Percentiles rank a stretch among this genome's conserved stretches.
These are phyloP conservation scores for Hyperopisus bebe DNA, from an alignment of 2,113 vertebrate species.

Conservation along the genomic window DNA sequence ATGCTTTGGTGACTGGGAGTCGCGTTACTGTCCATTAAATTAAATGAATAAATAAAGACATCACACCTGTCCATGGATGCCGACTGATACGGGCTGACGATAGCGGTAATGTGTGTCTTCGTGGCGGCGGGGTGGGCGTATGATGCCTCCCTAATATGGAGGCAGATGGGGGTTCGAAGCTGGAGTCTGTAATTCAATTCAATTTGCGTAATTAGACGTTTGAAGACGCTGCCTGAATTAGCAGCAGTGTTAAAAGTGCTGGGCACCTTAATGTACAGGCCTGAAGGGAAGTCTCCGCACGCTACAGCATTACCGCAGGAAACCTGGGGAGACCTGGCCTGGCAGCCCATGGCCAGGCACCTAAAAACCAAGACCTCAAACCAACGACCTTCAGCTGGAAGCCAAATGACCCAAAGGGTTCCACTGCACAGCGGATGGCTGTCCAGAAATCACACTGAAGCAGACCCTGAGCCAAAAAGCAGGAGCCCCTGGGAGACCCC, in stretches of 20 bases:
- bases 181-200: slow-evolving; percentile 11
- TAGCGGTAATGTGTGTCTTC: neutral
- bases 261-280: neutral
- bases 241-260: neutral
- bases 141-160: neutral
- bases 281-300: neutral
- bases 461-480: neutral
- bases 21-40: neutral
- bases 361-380: neutral
- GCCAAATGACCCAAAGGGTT: neutral
- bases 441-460: neutral
- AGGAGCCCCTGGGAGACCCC: neutral
- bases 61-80: neutral
- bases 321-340: neutral
- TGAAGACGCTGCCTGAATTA: neutral
- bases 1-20: no score
- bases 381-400: neutral
- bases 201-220: slow-evolving; percentile 2
- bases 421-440: neutral
- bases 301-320: neutral
- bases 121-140: neutral
- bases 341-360: neutral
- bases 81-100: neutral
- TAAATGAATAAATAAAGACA: neutral
- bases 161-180: neutral